Evolutionary conservation across 2,888 invertebrate species (phyloP).

Genomic region (Beris morrisii): DNA sequence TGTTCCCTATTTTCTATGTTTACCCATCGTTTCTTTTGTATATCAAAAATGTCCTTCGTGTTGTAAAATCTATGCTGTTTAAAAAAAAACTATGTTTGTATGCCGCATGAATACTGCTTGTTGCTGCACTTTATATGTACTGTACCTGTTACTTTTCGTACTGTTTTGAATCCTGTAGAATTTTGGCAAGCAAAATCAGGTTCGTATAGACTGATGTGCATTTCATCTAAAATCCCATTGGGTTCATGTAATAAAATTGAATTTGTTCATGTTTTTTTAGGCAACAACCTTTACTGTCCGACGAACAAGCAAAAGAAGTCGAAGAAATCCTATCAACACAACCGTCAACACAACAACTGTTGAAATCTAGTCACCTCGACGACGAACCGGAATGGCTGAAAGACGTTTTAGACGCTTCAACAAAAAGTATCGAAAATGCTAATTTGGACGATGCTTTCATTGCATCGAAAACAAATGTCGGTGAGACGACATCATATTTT

Average conservation of each 20-base stretch:
- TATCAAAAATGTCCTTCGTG: constrained; percentile 12
- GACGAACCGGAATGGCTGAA: constrained; percentile 62
- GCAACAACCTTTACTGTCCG: constrained; percentile 79
- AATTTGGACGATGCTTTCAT: constrained; percentile 27
- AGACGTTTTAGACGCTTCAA: constrained; percentile 62
- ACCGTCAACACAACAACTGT: constrained; percentile 45
- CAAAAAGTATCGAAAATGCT: constrained; percentile 47
- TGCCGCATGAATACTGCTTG: constrained; percentile 22
- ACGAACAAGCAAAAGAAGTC: constrained; percentile 89
- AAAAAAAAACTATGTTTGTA: constrained; percentile 27
- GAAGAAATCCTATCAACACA: constrained; percentile 72
- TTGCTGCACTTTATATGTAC: constrained; percentile 10
- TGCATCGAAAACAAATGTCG: constrained; percentile 11
- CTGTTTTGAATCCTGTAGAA: constrained; percentile 57
- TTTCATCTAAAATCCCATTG: neutral
- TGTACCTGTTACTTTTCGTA: constrained; percentile 7
- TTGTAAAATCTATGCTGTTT: constrained; percentile 23
- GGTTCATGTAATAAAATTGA: neutral
- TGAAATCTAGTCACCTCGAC: constrained; percentile 45
- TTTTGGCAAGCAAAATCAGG: constrained; percentile 84
- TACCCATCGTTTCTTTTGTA: constrained; percentile 28
- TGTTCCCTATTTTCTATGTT: too few species aligned
- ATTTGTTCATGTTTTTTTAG: constrained; percentile 54
- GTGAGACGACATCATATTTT: constrained; percentile 17
- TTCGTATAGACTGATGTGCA: constrained; percentile 57